A percentile compares a stretch with the other conserved stretches of the same genome.
phyloP scores from a whole-genome alignment of 2,797 vertebrate species.

The Coracias cyanogaster region DNA sequence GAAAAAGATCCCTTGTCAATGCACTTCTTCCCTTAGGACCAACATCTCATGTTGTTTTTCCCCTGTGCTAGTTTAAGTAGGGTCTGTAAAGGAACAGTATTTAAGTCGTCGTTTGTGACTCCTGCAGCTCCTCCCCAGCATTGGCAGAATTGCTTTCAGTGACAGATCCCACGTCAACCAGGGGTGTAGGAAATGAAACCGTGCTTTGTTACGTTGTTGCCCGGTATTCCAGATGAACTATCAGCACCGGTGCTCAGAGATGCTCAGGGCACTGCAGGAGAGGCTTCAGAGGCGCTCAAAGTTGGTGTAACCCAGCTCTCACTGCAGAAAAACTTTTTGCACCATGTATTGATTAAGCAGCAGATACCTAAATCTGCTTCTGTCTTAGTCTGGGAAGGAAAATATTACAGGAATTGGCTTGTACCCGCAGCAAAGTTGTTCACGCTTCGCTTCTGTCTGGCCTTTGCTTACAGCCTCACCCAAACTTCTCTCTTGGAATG shows the following conservation, averaged over 20 bases:
- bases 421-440: background rate
- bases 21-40: background rate
- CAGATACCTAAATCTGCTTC: background rate
- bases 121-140: background rate
- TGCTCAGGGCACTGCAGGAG: background rate
- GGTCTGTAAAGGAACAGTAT: background rate
- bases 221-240: background rate
- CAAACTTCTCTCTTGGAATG: background rate
- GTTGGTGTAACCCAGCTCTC: background rate
- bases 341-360: background rate
- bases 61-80: background rate
- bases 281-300: fast-evolving
- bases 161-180: background rate
- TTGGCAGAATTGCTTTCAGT: background rate
- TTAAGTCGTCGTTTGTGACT: background rate
- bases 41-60: background rate
- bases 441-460: background rate
- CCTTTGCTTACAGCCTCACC: background rate
- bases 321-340: background rate
- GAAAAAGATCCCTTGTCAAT: background rate
- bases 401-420: background rate
- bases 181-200: background rate
- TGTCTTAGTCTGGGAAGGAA: background rate
- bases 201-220: background rate
- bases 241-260: background rate